Conservation (phyloP, 2,888 invertebrate species). For the Plusia festucae region DNA sequence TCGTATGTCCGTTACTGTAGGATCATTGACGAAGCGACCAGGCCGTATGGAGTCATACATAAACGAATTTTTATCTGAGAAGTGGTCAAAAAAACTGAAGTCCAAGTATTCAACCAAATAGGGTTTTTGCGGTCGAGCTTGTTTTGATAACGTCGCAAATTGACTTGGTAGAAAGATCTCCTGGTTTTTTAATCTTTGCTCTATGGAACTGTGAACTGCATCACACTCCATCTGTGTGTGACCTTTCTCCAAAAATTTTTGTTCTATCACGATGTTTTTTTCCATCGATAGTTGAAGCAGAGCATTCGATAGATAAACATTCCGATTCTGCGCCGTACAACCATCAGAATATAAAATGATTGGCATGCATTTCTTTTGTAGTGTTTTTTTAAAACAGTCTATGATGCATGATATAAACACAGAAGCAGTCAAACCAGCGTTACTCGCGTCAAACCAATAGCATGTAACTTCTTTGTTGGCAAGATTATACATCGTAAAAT, state of each 20-base stretch:
- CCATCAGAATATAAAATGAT: slow-evolving; percentile 19
- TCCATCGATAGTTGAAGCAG: slow-evolving; percentile 42
- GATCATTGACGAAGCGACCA: slow-evolving; percentile 26
- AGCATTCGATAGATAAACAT: slow-evolving; percentile 37
- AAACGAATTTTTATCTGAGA: slow-evolving; percentile 18
- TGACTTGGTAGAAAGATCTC: slow-evolving; percentile 3
- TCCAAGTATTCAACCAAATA: slow-evolving; percentile 24
- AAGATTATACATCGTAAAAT: slow-evolving; percentile 46
- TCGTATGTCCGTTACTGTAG: slow-evolving; percentile 29
- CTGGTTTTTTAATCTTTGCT: slow-evolving; percentile 8
- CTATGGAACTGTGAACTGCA: slow-evolving; percentile 35
- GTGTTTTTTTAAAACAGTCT: slow-evolving; percentile 11
- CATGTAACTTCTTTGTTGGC: slow-evolving; percentile 42
- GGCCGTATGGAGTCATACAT: slow-evolving; percentile 37
- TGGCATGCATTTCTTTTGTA: slow-evolving; percentile 23
- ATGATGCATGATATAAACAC: slow-evolving; percentile 32
- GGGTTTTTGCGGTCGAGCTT: slow-evolving; percentile 29
- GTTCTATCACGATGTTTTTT: slow-evolving; percentile 43
- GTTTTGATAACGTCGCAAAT: slow-evolving; percentile 3
- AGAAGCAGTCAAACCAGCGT: slow-evolving; percentile 28
- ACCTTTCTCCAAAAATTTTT: slow-evolving; percentile 48
- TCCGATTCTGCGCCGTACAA: slow-evolving; percentile 22
- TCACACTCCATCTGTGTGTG: slow-evolving; percentile 54
- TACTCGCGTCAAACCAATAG: slow-evolving; percentile 47
- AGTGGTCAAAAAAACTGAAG: slow-evolving; percentile 32